These are phyloP conservation scores for Dicerorhinus sumatrensis DNA, from an alignment of 2,113 vertebrate genomes.

Conservation along the genomic window DNA sequence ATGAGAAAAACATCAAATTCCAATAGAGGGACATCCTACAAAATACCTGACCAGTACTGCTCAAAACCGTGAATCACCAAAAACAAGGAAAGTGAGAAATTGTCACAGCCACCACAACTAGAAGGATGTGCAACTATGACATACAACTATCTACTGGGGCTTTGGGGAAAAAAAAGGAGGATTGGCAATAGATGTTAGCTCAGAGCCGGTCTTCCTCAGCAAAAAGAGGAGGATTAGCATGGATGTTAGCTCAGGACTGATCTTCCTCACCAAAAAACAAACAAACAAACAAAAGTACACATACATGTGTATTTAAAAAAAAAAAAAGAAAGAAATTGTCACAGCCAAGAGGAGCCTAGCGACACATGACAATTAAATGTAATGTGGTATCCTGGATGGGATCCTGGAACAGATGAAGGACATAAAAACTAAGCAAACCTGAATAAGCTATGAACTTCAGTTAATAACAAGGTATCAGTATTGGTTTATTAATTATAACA, in stretches of 20 bases:
- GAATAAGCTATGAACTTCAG: not conserved
- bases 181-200: no score
- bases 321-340: not conserved
- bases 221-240: no score
- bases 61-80: not conserved
- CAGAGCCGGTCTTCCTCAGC: no score
- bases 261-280: no score
- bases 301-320: no score
- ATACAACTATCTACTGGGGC: no score
- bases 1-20: not conserved
- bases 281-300: no score
- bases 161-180: no score
- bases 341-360: not conserved
- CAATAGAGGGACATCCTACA: not conserved
- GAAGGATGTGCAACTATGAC: no score
- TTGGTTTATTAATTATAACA: not conserved
- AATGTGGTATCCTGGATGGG: not conserved
- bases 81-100: not conserved
- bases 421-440: not conserved
- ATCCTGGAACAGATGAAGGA: not conserved
- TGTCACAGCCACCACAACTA: not conserved
- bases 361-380: not conserved
- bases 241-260: no score
- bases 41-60: not conserved
- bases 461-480: not conserved